phyloP scores from a whole-genome alignment of 2,888 invertebrate species.

The Pyrrhosoma nymphula region DNA sequence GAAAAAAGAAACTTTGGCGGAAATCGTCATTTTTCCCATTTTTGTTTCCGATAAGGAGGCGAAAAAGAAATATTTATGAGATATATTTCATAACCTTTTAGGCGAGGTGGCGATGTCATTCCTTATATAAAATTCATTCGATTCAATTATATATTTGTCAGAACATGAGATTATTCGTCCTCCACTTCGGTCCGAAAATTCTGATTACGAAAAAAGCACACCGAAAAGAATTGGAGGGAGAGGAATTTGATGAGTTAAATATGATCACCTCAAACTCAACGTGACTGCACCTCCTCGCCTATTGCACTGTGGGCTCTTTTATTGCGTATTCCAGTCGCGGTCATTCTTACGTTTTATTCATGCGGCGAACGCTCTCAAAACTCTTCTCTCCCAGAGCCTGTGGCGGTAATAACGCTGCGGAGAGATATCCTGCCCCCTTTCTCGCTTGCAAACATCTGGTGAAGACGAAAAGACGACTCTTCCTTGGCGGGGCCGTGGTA shows the following conservation, averaged over 20 bases:
- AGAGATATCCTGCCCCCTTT: not conserved
- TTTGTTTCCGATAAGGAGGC: not conserved
- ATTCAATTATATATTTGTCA: not conserved
- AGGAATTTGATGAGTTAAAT: not conserved
- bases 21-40: slow-evolving; percentile 23
- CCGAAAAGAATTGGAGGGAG: not conserved
- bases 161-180: not conserved
- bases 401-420: not conserved
- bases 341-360: not conserved
- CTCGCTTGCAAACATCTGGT: not conserved
- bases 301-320: not conserved
- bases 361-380: not conserved
- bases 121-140: not conserved
- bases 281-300: not conserved
- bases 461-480: slow-evolving; percentile 39
- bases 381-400: not conserved
- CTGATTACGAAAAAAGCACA: not conserved
- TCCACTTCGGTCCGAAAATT: not conserved
- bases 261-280: not conserved
- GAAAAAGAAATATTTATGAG: not conserved
- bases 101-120: not conserved
- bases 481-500: slow-evolving; percentile 73
- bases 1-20: slow-evolving; percentile 8
- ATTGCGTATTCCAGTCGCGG: not conserved
- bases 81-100: slow-evolving; percentile 23